phyloP scores from a whole-genome alignment of 2,888 invertebrate genomes.

The Campopleginae sp. region DNA sequence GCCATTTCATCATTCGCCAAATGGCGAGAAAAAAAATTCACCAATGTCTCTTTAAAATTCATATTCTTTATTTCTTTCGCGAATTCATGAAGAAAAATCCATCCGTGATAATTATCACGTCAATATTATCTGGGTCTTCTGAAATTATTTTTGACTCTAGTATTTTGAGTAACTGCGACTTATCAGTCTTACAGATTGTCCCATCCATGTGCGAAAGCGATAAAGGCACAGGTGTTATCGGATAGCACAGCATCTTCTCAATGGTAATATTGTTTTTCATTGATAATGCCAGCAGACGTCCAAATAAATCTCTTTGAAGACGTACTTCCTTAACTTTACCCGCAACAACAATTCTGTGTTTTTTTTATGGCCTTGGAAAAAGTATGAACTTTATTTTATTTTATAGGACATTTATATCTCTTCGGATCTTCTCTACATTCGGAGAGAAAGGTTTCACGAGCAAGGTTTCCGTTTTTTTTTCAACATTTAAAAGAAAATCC shows the following conservation, averaged over 20 bases:
- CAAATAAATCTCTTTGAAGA: constrained; percentile 65
- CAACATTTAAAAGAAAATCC: constrained; percentile 68
- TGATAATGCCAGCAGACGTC: constrained; percentile 60
- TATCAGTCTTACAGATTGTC: constrained; percentile 31
- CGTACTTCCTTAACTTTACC: constrained; percentile 61
- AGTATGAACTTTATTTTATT: constrained; percentile 67
- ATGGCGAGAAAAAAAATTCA: constrained; percentile 73
- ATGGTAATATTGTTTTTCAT: constrained; percentile 43
- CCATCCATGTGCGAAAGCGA: constrained; percentile 57
- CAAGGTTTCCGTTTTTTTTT: constrained; percentile 39
- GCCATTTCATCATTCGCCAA: constrained; percentile 73
- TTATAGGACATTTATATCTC: constrained; percentile 64
- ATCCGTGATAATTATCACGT: constrained; percentile 61
- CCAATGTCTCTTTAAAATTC: constrained; percentile 71
- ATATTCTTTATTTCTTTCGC: constrained; percentile 36
- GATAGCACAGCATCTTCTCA: constrained; percentile 55
- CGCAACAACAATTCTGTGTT: constrained; percentile 50
- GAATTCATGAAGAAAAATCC: constrained; percentile 61
- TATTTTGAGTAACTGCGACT: constrained; percentile 9
- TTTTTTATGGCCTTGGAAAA: constrained; percentile 62
- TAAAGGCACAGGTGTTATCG: constrained; percentile 41
- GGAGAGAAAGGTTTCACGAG: constrained; percentile 61
- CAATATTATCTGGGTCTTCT: constrained; percentile 15
- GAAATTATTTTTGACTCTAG: neutral
- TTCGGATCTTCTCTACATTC: constrained; percentile 65